These are phyloP conservation scores for Argopecten irradians DNA, from an alignment of 1,140 invertebrate genomes.

Conservation along the genomic window DNA sequence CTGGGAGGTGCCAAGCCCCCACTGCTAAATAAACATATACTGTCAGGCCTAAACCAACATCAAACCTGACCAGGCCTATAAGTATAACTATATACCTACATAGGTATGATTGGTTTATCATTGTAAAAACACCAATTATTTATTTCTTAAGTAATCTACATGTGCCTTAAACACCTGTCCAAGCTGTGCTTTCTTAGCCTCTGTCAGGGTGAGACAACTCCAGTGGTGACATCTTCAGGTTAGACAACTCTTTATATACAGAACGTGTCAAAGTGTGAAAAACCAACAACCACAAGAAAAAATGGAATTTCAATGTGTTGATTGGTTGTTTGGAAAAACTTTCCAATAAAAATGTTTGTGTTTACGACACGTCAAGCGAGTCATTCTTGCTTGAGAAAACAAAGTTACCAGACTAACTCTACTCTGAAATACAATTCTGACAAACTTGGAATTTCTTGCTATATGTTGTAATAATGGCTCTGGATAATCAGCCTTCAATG, in stretches of 20 bases:
- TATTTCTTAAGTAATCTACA: neutral
- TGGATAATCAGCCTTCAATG: neutral
- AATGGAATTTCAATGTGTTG: neutral
- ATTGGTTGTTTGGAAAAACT: conserved; percentile 6
- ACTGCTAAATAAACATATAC: neutral
- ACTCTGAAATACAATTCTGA: neutral
- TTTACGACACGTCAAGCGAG: neutral
- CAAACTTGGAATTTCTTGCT: neutral
- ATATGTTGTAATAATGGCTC: neutral
- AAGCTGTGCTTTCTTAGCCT: neutral
- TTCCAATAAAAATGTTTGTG: neutral
- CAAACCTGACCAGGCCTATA: neutral
- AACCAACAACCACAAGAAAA: neutral
- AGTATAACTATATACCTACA: neutral
- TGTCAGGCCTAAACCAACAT: neutral
- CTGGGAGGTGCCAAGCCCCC: neutral
- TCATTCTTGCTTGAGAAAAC: neutral
- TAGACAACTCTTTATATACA: neutral
- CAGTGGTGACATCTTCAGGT: neutral
- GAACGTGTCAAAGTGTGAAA: neutral
- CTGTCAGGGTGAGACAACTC: neutral
- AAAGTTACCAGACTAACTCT: neutral
- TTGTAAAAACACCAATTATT: conserved; percentile 10
- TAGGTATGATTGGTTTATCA: neutral
- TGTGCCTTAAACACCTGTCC: neutral